phyloP scores from a whole-genome alignment of 2,113 vertebrate genomes.

The Forbesichthys agassizii region DNA sequence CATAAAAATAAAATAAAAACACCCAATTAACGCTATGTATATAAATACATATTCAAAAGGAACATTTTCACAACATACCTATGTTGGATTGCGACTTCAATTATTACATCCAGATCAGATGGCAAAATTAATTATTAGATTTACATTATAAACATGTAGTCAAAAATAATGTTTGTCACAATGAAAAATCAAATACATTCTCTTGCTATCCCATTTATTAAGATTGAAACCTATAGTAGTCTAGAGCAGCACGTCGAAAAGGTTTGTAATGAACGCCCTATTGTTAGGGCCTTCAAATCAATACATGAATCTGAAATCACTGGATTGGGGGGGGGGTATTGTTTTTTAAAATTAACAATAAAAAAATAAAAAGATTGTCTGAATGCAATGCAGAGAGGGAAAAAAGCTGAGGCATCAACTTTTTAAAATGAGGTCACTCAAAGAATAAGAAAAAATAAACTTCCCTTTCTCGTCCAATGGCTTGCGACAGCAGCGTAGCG shows the following conservation, averaged over 20 bases:
- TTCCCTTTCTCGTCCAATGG: constrained; percentile 8
- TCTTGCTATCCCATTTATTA: not conserved
- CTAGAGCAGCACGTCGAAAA: constrained; percentile 18
- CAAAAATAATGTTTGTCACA: not conserved
- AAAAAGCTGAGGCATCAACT: constrained; percentile 16
- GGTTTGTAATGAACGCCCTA: constrained; percentile 3
- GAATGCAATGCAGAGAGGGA: constrained; percentile 50
- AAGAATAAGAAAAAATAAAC: not conserved
- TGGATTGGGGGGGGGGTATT: not conserved
- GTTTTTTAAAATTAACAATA: not conserved
- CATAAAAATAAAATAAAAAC: constrained; percentile 6
- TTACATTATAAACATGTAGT: constrained; percentile 12
- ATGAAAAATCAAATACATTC: not conserved
- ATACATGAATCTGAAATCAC: constrained; percentile 13
- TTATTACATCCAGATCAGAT: not conserved
- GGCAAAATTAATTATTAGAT: too few relatives aligned
- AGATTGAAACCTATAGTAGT: not conserved
- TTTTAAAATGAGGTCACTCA: constrained; percentile 14
- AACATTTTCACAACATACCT: constrained; percentile 2
- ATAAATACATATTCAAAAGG: constrained; percentile 46
- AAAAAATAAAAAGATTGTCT: constrained; percentile 61
- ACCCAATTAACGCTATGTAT: constrained; percentile 20
- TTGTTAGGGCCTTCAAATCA: not conserved
- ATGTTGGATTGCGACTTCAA: not conserved
- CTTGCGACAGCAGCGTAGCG: not conserved